phyloP scores from a whole-genome alignment of 2,888 invertebrate genomes.

The Notodonta ziczac region DNA sequence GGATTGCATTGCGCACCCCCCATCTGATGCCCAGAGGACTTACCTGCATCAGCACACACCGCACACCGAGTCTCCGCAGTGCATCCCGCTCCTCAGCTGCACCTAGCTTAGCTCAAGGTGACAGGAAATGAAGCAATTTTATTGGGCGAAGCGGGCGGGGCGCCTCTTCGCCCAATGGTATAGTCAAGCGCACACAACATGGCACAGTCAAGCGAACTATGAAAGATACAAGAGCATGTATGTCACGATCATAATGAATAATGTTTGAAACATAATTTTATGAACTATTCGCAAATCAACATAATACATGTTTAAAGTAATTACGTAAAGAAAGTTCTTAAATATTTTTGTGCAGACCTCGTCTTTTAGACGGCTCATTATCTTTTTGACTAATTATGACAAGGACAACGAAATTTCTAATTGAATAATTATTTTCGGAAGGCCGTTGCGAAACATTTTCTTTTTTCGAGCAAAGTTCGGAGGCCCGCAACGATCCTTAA shows the following conservation, averaged over 20 bases:
- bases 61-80: no score
- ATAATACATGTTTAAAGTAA: background rate
- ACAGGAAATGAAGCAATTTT: no score
- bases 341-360: constrained; percentile 18
- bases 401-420: constrained; percentile 40
- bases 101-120: no score
- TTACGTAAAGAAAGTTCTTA: constrained; percentile 12
- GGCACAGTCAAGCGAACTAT: no score
- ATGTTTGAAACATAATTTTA: background rate
- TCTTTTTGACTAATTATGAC: constrained; percentile 44
- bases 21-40: no score
- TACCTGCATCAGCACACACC: no score
- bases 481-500: constrained; percentile 27
- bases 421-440: constrained; percentile 40
- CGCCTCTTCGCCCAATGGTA: no score
- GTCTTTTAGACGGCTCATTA: constrained; percentile 35
- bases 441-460: constrained; percentile 27
- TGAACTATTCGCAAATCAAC: background rate
- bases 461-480: constrained; percentile 28
- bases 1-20: no score
- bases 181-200: no score
- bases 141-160: no score
- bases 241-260: background rate
- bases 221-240: no score
- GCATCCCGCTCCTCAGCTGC: no score